These are phyloP conservation scores for Nestor notabilis DNA, from an alignment of 2,113 vertebrate genomes.

Conservation along the genomic window DNA sequence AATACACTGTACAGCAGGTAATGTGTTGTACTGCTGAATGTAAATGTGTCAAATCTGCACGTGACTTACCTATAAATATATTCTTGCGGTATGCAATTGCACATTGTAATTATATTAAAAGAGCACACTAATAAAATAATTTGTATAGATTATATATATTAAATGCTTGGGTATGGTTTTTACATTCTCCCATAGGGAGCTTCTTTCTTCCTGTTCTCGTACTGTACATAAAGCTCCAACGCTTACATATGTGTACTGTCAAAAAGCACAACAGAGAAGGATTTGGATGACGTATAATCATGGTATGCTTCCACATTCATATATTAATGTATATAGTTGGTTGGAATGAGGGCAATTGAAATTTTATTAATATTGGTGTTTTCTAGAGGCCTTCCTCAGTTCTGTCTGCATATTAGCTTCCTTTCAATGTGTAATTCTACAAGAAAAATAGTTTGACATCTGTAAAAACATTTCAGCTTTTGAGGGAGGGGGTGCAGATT, in stretches of 20 bases:
- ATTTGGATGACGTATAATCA: constrained; percentile 2
- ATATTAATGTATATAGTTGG: constrained; percentile 69
- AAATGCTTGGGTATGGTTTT: constrained; percentile 79
- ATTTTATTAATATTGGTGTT: constrained; percentile 75
- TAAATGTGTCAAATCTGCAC: constrained; percentile 74
- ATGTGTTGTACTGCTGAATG: constrained; percentile 64
- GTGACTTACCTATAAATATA: constrained; percentile 69
- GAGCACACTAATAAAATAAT: constrained; percentile 85
- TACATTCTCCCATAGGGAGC: constrained; percentile 76
- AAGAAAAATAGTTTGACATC: constrained; percentile 60
- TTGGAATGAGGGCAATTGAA: constrained; percentile 65
- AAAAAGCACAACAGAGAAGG: constrained; percentile 62
- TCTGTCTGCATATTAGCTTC: constrained; percentile 76
- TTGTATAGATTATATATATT: constrained; percentile 86
- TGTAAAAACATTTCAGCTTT: constrained; percentile 72
- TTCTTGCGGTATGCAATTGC: constrained; percentile 79
- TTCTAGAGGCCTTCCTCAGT: constrained; percentile 67
- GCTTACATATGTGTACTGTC: constrained; percentile 59
- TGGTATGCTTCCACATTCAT: constrained; percentile 44
- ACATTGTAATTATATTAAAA: constrained; percentile 83
- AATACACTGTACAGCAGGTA: constrained; percentile 49
- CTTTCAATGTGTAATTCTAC: constrained; percentile 74
- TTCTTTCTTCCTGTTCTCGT: constrained; percentile 71
- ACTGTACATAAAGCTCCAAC: constrained; percentile 66
- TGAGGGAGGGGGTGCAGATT: constrained; percentile 61